phyloP scores from a whole-genome alignment of 2,113 vertebrate genomes.

The Pangasianodon gigas region DNA sequence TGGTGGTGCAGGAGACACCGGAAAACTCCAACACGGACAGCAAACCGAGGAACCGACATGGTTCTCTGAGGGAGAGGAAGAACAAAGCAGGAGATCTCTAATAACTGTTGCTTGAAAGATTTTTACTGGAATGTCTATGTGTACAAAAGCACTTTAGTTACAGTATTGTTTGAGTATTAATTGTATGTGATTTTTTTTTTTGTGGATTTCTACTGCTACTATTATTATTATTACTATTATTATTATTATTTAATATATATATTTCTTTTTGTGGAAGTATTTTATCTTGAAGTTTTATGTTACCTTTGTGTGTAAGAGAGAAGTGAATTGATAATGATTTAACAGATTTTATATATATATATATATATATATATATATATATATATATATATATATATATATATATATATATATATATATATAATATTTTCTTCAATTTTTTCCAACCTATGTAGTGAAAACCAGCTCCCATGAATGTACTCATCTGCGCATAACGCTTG shows the following conservation, averaged over 20 bases:
- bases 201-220: not conserved
- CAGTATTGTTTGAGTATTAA: not conserved
- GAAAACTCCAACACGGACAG: conserved; percentile 39
- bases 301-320: not conserved
- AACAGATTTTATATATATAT: not conserved
- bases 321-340: not conserved
- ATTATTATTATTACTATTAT: not conserved
- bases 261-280: not conserved
- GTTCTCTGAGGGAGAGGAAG: conserved; percentile 26
- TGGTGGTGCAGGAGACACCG: conserved; percentile 63
- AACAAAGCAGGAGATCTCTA: not conserved
- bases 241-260: not conserved
- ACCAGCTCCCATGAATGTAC: not conserved
- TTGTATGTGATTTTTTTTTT: not conserved
- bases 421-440: not conserved
- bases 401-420: no score
- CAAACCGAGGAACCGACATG: not conserved
- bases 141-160: conserved; percentile 12
- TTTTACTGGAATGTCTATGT: not conserved
- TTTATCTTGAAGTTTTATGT: not conserved
- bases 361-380: no score
- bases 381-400: no score
- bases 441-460: not conserved
- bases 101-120: not conserved
- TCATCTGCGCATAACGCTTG: not conserved